These are phyloP conservation scores for Tribolium freemani DNA, from an alignment of 2,888 invertebrate species.

Conservation along the genomic window DNA sequence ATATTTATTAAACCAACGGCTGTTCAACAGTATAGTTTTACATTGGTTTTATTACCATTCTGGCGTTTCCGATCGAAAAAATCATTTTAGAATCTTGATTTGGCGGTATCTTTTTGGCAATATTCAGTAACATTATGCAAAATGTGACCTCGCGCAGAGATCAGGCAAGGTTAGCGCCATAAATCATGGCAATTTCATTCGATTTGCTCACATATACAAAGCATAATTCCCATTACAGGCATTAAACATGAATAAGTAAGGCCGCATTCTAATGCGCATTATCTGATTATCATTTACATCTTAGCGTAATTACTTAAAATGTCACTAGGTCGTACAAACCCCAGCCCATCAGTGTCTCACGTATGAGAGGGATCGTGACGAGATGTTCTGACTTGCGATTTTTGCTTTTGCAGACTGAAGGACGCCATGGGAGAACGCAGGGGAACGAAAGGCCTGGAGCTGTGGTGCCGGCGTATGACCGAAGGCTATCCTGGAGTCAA, in stretches of 20 bases:
- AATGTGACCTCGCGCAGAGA: neutral
- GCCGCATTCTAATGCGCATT: constrained; percentile 14
- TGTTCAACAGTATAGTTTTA: neutral
- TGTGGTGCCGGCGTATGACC: constrained; percentile 92
- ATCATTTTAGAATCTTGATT: neutral
- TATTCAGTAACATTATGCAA: neutral
- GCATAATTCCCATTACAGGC: constrained; percentile 8
- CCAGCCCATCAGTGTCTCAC: constrained; percentile 27
- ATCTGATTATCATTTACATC: constrained; percentile 22
- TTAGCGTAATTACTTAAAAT: constrained; percentile 35
- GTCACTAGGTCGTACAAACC: constrained; percentile 38
- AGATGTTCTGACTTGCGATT: constrained; percentile 34
- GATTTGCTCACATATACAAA: constrained; percentile 2
- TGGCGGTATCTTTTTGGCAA: neutral
- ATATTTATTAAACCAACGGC: neutral
- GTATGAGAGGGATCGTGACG: constrained; percentile 35
- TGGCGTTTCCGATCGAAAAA: neutral
- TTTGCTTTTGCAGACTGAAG: constrained; percentile 48
- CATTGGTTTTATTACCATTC: neutral
- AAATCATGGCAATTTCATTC: neutral
- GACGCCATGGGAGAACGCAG: constrained; percentile 79
- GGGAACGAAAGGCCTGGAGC: constrained; percentile 91
- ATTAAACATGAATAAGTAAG: constrained; percentile 20
- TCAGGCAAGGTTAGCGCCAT: constrained; percentile 1
- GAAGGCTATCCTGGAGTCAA: constrained; percentile 92